These are phyloP conservation scores for Microtus ochrogaster DNA, from an alignment of 2,113 vertebrate genomes.

Conservation along the genomic window DNA sequence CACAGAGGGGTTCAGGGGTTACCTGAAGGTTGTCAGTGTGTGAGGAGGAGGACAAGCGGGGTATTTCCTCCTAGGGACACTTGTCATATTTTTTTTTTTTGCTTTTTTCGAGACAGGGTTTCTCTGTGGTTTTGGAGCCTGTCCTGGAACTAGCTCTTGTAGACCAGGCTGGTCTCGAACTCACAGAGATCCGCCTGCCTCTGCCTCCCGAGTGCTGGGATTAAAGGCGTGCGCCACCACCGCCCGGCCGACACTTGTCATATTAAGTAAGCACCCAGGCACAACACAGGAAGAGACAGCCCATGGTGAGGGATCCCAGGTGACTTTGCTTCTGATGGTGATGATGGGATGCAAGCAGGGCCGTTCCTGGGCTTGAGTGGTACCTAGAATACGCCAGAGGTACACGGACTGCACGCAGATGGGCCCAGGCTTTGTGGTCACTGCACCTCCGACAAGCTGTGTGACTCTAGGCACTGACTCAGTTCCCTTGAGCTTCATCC, in stretches of 20 bases:
- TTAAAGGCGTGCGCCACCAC: too few species aligned
- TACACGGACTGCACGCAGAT: background rate
- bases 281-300: background rate
- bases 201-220: too few species aligned
- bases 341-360: background rate
- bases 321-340: background rate
- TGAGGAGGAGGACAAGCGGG: background rate
- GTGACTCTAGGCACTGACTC: background rate
- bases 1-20: background rate
- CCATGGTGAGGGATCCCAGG: background rate
- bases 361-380: background rate
- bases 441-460: background rate
- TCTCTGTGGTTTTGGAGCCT: too few species aligned
- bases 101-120: too few species aligned
- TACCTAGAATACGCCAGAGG: background rate
- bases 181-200: too few species aligned
- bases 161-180: too few species aligned
- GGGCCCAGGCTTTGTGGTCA: background rate
- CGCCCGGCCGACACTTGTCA: background rate
- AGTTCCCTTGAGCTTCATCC: background rate
- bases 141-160: too few species aligned
- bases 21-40: too few species aligned
- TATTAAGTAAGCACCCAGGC: background rate
- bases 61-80: background rate
- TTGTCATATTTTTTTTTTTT: rapidly evolving